A percentile compares a stretch with the other conserved stretches of the same genome.
phyloP scores from a whole-genome alignment of 1,140 invertebrate genomes.

The Bombus ignitus region DNA sequence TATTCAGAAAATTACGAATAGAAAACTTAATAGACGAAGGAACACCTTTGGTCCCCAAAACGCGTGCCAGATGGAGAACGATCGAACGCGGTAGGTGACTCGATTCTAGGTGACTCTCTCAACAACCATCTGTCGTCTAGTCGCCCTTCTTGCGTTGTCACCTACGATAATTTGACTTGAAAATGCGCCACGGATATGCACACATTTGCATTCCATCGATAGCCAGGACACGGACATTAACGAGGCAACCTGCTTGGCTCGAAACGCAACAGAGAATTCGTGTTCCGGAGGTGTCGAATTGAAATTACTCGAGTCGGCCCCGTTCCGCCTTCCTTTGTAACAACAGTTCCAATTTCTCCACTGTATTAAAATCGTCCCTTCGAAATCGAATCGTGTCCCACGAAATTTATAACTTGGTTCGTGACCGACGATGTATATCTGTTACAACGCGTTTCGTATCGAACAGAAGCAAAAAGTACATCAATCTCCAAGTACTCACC shows the following conservation, averaged over 20 bases:
- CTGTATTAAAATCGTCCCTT: background rate
- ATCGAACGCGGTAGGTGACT: background rate
- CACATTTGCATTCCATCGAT: constrained; percentile 57
- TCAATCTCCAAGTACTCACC: background rate
- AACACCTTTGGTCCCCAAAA: background rate
- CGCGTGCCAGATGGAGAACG: constrained; percentile 33
- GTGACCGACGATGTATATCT: background rate
- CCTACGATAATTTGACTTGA: constrained; percentile 58
- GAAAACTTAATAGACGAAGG: background rate
- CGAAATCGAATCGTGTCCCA: background rate
- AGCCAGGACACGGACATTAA: constrained; percentile 47
- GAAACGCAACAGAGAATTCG: constrained; percentile 33
- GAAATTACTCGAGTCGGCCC: constrained; percentile 35
- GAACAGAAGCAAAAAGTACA: background rate
- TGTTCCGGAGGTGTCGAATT: constrained; percentile 46
- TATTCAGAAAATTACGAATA: background rate
- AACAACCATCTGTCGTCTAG: constrained; percentile 53
- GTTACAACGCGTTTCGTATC: background rate
- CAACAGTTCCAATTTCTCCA: constrained; percentile 32
- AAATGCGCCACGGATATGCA: constrained; percentile 32
- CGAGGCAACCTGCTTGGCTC: constrained; percentile 6
- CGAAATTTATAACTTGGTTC: background rate
- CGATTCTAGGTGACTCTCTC: constrained; percentile 28
- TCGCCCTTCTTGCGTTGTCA: constrained; percentile 35
- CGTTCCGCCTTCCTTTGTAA: constrained; percentile 5